Evolutionary conservation across 2,888 invertebrate genomes (phyloP), one percentile per base, ranked within the genome.

Genomic region (Oxystoma pomonae): DNA sequence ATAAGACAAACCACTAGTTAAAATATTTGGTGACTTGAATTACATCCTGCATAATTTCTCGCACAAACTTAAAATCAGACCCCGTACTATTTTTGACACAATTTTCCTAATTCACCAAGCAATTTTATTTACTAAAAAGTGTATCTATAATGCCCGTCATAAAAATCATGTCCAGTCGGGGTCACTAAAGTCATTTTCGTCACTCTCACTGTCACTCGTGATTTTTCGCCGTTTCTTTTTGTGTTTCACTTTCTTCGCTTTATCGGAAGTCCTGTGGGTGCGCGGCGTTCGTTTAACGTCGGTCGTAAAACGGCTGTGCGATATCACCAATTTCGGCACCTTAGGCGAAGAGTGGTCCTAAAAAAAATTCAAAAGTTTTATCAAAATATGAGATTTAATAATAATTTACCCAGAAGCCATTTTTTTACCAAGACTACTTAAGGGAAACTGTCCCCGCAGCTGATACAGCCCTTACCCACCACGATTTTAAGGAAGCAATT

Each of bases 181-280:
- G 76, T 88, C 88, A 81, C 88, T 88, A 77, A 80, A 85, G 77
- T 88, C 86, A 74, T 86, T 87, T 71, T 85, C 88, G 57, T 67
- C 72, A 78, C 85, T 86, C 67, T 88, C 88, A 66, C 86, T 86
- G 67, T 84, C 85, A 70, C 83, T 83, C 61, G 81, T 77, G 59
- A 83, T 77, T 74, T 82, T 83, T 79, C 83, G 83, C 67, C 84
- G 81, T 75, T 85, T 86, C 76, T 85, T 86, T 79, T 82, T 82
- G 71, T 81, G 81, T 71, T 80, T 78, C 69, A 81, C 80, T 74
- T 81, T 82, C 76, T 79, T 81, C 70, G 78, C 76, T 73, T 81
- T 81, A 67, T 82, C 81, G 58, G 79, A 73, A 57, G 77, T 72
- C 70, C 77, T 78, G 70, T 78, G 80, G 62, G 76, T 75, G 67